A percentile compares a stretch with the other conserved stretches of the same genome.
Evolutionary conservation across 1,140 invertebrate species (phyloP).

Genomic region (Periplaneta americana): DNA sequence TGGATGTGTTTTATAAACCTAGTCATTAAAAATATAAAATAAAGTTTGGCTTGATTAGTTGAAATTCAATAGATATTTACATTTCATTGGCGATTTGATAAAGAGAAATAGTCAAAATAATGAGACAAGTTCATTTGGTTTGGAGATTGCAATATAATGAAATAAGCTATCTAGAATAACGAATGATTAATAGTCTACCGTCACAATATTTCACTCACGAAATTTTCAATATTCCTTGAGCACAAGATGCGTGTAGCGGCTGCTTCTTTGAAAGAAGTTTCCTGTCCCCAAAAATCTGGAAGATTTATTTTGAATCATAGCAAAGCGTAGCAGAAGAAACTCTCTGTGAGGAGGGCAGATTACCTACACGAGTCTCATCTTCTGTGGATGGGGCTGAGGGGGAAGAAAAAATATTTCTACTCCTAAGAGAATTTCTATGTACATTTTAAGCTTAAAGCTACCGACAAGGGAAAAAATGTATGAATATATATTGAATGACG

Average conservation of each 20-base stretch:
- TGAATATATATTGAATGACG: not conserved
- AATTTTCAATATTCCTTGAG: not conserved
- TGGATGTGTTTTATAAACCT: no score
- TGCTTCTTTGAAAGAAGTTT: not conserved
- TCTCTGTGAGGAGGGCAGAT: not conserved
- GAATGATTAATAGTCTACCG: no score
- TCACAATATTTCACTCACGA: not conserved
- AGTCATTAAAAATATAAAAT: no score
- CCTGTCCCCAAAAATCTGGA: not conserved
- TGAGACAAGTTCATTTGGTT: no score
- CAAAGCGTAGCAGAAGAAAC: not conserved
- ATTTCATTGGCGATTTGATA: no score
- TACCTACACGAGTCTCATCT: not conserved
- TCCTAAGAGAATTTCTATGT: not conserved
- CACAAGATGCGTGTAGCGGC: not conserved
- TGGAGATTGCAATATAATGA: no score
- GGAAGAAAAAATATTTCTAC: not conserved
- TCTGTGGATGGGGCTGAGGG: not conserved
- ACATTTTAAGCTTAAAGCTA: not conserved
- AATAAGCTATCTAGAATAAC: no score
- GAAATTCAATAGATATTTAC: no score
- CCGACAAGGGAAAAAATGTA: not conserved
- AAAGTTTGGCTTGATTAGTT: no score
- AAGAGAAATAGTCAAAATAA: no score
- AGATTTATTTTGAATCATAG: not conserved